A percentile compares a stretch with the other conserved stretches of the same genome.
These are phyloP conservation scores for Athalia rosae DNA, from an alignment of 2,888 invertebrate genomes.

Conservation along the genomic window DNA sequence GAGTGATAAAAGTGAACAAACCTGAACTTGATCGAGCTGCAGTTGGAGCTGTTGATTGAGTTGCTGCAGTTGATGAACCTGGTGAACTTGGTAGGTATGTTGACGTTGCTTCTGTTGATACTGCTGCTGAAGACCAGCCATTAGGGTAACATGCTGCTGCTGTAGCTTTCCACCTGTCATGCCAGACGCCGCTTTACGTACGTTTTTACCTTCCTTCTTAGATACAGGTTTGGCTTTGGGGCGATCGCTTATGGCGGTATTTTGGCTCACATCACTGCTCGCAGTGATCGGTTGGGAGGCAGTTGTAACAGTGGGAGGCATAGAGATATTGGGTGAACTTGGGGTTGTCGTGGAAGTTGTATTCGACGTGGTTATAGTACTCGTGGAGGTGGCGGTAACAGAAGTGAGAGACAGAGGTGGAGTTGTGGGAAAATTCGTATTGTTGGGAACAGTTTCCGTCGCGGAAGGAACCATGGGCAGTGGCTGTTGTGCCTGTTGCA, in stretches of 20 bases:
- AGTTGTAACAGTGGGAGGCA: conserved; percentile 58
- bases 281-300: conserved; percentile 74
- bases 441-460: conserved; percentile 59
- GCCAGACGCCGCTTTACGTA: conserved; percentile 76
- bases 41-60: conserved; percentile 70
- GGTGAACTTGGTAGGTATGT: conserved; percentile 68
- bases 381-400: conserved; percentile 54
- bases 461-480: conserved; percentile 58
- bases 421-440: conserved; percentile 57
- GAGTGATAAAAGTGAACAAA: conserved; percentile 47
- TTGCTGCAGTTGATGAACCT: conserved; percentile 71
- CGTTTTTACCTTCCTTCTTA: conserved; percentile 86
- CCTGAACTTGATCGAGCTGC: conserved; percentile 70
- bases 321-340: conserved; percentile 60
- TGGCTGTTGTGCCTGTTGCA: conserved; percentile 51
- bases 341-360: conserved; percentile 56
- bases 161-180: conserved; percentile 64
- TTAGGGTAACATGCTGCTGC: conserved; percentile 65
- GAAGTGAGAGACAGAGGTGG: conserved; percentile 56
- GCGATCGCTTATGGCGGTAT: conserved; percentile 87
- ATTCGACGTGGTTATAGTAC: conserved; percentile 56
- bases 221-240: conserved; percentile 88
- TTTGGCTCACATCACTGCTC: conserved; percentile 78
- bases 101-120: conserved; percentile 69
- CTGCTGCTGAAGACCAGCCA: conserved; percentile 70